Percentiles rank a stretch among this genome's conserved stretches.
These are phyloP conservation scores for Drosophila setifemur DNA, from an alignment of 1,140 invertebrate genomes.

Conservation along the genomic window DNA sequence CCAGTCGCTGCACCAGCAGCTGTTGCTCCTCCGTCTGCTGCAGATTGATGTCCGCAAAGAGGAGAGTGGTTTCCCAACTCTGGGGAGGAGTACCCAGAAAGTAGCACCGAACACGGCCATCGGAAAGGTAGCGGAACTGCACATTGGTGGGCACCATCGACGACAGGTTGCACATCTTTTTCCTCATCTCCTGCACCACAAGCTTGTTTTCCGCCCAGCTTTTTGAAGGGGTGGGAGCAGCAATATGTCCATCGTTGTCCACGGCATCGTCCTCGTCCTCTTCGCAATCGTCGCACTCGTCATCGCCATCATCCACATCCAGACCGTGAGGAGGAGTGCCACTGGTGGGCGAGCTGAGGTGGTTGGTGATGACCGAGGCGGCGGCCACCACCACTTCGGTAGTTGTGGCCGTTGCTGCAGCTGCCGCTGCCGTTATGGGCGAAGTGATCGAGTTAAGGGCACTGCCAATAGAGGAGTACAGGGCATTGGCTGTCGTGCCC, in stretches of 20 bases:
- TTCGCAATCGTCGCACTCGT: constrained; percentile 70
- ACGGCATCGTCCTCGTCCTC: constrained; percentile 76
- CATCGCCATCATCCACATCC: constrained; percentile 62
- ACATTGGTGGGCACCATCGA: constrained; percentile 90
- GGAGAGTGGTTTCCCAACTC: constrained; percentile 93
- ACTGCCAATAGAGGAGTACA: constrained; percentile 77
- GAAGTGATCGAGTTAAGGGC: constrained; percentile 77
- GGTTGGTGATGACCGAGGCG: constrained; percentile 76
- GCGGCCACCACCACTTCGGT: constrained; percentile 72
- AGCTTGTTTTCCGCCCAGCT: constrained; percentile 92
- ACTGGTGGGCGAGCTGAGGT: constrained; percentile 76
- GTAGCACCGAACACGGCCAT: constrained; percentile 92
- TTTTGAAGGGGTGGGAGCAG: constrained; percentile 81
- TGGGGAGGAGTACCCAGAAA: constrained; percentile 93
- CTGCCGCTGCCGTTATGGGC: constrained; percentile 71
- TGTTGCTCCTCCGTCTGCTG: constrained; percentile 52
- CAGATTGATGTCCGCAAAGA: constrained; percentile 91
- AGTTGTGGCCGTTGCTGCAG: constrained; percentile 72
- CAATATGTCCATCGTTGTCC: constrained; percentile 66
- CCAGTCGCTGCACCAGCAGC: constrained; percentile 38
- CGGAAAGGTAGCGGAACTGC: constrained; percentile 89
- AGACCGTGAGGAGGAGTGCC: constrained; percentile 68
- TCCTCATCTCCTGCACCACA: constrained; percentile 91
- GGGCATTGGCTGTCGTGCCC: constrained; percentile 77
- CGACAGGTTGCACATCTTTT: constrained; percentile 89